Evolutionary conservation across 2,113 vertebrate genomes (phyloP), one percentile per base, ranked within the genome.

Genomic region (Leiothrix lutea): DNA sequence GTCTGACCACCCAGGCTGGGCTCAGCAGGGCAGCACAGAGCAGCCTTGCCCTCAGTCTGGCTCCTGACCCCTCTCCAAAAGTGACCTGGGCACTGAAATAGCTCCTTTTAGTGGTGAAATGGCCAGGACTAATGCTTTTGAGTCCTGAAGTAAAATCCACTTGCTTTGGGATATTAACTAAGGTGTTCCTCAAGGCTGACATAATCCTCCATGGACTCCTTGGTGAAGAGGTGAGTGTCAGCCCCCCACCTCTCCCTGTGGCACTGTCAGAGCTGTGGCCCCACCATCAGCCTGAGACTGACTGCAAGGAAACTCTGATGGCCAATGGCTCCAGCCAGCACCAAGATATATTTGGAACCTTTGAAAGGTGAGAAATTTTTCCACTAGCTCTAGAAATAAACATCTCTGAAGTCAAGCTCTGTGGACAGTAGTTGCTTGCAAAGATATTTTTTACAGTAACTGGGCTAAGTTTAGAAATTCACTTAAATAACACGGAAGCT

Each of bases 301-400:
- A 60, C 35, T 85, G 74, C 0, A 2, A 92, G 79, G 78, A 57
- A 88, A 48, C 47, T 50, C 70, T 6, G 9, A 71, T 66, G 78
- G 44, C 61, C 47, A 20, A 60, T 44, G 80, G 36, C 69, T 80
- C 80, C 81, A 69, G 60, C 33, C 79, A 90, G 38, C 82, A 86
- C 81, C 40, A 62, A 70, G 83, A 54, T 72, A 96, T 94, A 95
- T 95, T 80, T 77, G 90, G 81, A 88, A 66, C 79, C 91, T 95
- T 95, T 95, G 87, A 95, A 96, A 88, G 79, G 89, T 5, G 75
- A 95, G 89, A 90, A 85, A 80, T 86, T 92, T 94, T 96, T 96
- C 83, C 15, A 1, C 74, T 14, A 2, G 51, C 50, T 95, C 92
- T 88, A 85, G 92, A 97, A 97, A 96, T 92, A 96, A 95, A 95